Evolutionary conservation across 2,113 vertebrate species (phyloP).

Genomic region (Todiramphus saurophagus): DNA sequence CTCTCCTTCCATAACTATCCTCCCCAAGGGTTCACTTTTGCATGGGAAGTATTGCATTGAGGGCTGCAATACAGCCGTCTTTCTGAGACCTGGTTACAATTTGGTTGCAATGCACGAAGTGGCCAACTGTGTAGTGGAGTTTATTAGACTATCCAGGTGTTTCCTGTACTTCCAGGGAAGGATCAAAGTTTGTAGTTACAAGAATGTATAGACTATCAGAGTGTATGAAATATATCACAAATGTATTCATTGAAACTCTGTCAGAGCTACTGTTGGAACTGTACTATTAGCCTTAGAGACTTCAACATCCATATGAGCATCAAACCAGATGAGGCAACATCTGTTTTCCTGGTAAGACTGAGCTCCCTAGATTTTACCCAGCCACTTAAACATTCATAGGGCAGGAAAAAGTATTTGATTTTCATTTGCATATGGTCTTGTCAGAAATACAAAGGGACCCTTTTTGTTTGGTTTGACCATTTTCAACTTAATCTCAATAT

Average conservation of each 20-base stretch:
- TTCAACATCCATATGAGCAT: slow-evolving; percentile 54
- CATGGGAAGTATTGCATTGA: not conserved
- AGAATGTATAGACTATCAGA: slow-evolving; percentile 56
- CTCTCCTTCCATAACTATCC: not conserved
- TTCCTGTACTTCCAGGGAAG: slow-evolving; percentile 66
- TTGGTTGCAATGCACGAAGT: slow-evolving; percentile 54
- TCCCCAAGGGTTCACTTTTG: slow-evolving; percentile 22
- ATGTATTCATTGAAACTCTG: slow-evolving; percentile 65
- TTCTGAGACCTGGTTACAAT: slow-evolving; percentile 65
- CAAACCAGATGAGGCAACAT: slow-evolving; percentile 67
- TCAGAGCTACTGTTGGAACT: slow-evolving; percentile 70
- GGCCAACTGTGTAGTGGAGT: slow-evolving; percentile 53
- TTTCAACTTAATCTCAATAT: not conserved
- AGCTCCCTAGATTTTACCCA: slow-evolving; percentile 47
- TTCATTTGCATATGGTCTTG: slow-evolving; percentile 32
- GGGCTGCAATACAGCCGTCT: slow-evolving; percentile 24
- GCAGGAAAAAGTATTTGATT: slow-evolving; percentile 45
- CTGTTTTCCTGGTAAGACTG: slow-evolving; percentile 55
- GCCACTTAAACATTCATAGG: not conserved
- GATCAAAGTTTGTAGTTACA: slow-evolving; percentile 71
- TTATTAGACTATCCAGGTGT: slow-evolving; percentile 68
- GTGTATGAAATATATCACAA: slow-evolving; percentile 65
- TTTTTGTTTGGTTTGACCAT: not conserved
- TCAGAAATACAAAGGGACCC: not conserved
- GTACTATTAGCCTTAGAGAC: slow-evolving; percentile 65